Evolutionary conservation across 2,113 vertebrate species (phyloP), one percentile per base, ranked within the genome.

Genomic region (Azemiops feae): DNA sequence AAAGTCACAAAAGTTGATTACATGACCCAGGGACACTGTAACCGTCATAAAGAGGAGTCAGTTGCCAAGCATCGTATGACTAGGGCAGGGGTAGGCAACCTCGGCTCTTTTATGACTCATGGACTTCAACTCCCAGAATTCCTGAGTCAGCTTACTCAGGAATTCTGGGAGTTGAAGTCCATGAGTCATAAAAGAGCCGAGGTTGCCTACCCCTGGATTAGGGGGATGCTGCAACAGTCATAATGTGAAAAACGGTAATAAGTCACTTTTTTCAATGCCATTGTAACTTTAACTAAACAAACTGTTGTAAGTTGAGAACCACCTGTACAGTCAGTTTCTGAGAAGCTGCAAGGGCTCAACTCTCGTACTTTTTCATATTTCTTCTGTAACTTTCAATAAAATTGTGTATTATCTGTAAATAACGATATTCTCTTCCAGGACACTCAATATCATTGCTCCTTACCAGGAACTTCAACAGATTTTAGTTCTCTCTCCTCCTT

Each of bases 381-480:
- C 30, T 87, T 64, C 43, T 60, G 9, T 25, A 52, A 47, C n/a
- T 53, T 60, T 58, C 34, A 30, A 87, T 47, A 92, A 30, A 34
- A 87, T 9, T 87, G 9, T 60, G 9, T 45, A 58, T 50, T 23
- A 34, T 52, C 25, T 55, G 5, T 85, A 74, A 43, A 91, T 25
- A 27, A 54, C 34, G 18, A 92, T 11, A 47, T 25, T 27, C 58
- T 27, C 54, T 50, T 85, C 12, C 27, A 11, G 10, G 27, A 18
- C 23, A 5, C 27, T 43, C 43, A 2, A 25, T 60, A 92, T 27
- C 27, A 27, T 22, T 60, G 2, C 30, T 90, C n/a, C 60, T 90
- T 85, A 93, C 92, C 88, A 52, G 88, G 85, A 93, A 85, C 45
- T 16, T 90, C 88, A 93, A 89, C 88, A 86, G 92, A 85, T 90